Conservation (phyloP, 1,140 invertebrate genomes). For the Ceratosolen fusciceps region DNA sequence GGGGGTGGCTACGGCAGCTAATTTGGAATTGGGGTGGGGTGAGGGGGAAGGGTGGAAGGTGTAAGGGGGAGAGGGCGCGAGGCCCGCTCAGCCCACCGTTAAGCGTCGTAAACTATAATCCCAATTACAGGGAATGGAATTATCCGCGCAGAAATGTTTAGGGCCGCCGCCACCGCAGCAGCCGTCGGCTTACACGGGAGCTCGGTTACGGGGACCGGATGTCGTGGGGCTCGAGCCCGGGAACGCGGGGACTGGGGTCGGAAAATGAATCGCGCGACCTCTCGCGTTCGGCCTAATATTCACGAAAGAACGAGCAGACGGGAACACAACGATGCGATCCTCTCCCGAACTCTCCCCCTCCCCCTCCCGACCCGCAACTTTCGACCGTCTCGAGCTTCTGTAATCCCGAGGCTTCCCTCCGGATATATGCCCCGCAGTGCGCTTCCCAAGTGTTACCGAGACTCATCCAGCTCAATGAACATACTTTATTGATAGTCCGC, state of each 20-base stretch:
- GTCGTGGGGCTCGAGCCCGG: background rate
- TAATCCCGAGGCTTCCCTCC: constrained; percentile 41
- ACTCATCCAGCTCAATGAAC: background rate
- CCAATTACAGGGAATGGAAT: constrained; percentile 58
- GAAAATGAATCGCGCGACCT: constrained; percentile 30
- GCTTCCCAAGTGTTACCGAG: background rate
- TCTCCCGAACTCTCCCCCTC: no score
- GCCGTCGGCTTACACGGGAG: constrained; percentile 35
- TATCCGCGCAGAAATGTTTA: constrained; percentile 56
- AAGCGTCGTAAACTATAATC: constrained; percentile 59
- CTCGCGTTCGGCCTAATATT: constrained; percentile 41
- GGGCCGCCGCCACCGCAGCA: constrained; percentile 35
- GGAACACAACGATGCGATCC: background rate
- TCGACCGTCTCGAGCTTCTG: constrained; percentile 19
- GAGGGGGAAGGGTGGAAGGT: no score
- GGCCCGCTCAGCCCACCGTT: constrained; percentile 2
- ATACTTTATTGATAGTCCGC: constrained; percentile 15
- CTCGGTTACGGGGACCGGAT: background rate
- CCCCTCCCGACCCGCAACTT: constrained; percentile 29
- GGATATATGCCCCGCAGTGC: constrained; percentile 17
- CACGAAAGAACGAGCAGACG: constrained; percentile 45
- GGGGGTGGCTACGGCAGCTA: background rate
- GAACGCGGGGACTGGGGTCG: background rate
- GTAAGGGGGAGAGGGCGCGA: background rate
- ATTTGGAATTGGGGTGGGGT: no score